Percentiles rank a stretch among this genome's conserved stretches.
Conservation (phyloP, 2,797 vertebrate genomes). For the Ctenochaetus hawaiiensis region DNA sequence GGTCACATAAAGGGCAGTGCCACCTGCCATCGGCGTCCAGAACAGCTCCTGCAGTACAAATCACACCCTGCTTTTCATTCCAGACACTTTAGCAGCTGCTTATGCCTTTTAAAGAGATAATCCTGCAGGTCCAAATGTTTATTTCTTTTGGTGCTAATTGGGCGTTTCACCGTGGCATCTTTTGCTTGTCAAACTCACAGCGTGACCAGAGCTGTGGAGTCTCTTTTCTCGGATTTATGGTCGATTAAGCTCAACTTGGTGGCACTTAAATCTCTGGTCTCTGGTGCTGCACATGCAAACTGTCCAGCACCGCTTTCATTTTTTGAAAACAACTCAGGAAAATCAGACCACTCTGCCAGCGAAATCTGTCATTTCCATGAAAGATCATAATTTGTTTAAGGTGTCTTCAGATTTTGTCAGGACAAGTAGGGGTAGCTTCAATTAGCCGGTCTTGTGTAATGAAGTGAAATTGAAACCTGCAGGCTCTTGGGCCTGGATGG, state of each 20-base stretch:
- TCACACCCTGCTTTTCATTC: constrained; percentile 18
- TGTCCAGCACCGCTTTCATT: no score
- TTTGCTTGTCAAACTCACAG: constrained; percentile 31
- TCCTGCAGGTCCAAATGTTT: constrained; percentile 1
- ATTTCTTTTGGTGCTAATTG: constrained; percentile 38
- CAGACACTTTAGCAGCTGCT: constrained; percentile 26
- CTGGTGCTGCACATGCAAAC: not conserved
- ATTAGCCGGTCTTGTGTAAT: constrained; percentile 7
- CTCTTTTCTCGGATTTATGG: not conserved
- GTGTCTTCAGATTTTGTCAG: not conserved
- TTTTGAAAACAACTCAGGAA: no score
- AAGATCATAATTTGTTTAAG: constrained; percentile 4
- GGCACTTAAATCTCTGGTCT: constrained; percentile 17
- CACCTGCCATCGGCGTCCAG: constrained; percentile 43
- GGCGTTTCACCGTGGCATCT: constrained; percentile 35
- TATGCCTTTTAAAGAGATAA: constrained; percentile 11
- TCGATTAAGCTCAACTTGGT: constrained; percentile 33
- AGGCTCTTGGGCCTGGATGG: not conserved
- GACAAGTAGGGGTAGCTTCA: not conserved
- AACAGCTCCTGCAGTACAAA: constrained; percentile 38
- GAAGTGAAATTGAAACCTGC: constrained; percentile 10
- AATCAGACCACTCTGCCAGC: constrained; percentile 7
- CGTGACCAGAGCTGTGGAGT: constrained; percentile 6
- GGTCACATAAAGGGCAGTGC: constrained; percentile 66
- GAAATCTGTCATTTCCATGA: constrained; percentile 12